These are phyloP conservation scores for Hipparchia semele DNA, from an alignment of 2,888 invertebrate genomes.

Conservation along the genomic window DNA sequence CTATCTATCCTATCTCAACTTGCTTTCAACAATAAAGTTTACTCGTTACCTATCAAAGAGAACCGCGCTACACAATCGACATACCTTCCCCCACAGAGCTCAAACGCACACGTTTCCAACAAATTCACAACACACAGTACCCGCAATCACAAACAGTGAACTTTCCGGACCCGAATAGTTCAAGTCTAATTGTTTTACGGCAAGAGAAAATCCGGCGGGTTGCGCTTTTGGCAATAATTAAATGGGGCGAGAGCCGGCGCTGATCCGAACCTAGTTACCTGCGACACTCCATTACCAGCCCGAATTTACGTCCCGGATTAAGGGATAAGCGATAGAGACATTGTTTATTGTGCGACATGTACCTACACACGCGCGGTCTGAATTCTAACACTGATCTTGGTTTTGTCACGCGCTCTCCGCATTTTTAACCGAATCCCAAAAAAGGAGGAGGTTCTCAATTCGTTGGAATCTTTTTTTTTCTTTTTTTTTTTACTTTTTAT, in stretches of 20 bases:
- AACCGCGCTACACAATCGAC: background rate
- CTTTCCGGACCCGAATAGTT: constrained; percentile 33
- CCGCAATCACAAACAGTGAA: constrained; percentile 31
- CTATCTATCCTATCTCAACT: too few relatives aligned
- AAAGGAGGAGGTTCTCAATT: too few relatives aligned
- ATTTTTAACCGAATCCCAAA: too few relatives aligned
- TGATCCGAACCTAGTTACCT: constrained; percentile 45
- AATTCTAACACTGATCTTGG: too few relatives aligned
- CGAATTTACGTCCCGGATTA: constrained; percentile 38
- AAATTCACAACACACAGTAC: constrained; percentile 20
- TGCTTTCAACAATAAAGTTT: too few relatives aligned
- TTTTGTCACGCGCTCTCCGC: too few relatives aligned
- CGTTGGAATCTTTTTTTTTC: too few relatives aligned
- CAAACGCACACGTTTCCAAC: background rate
- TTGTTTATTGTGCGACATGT: background rate
- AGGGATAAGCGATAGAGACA: background rate
- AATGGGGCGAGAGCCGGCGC: constrained; percentile 40
- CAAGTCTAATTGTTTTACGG: constrained; percentile 32
- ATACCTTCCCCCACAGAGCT: background rate
- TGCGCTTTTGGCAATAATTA: constrained; percentile 40
- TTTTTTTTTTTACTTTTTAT: too few relatives aligned
- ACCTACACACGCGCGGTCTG: too few relatives aligned
- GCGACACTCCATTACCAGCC: constrained; percentile 46
- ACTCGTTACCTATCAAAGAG: too few relatives aligned
- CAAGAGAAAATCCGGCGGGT: constrained; percentile 33